phyloP scores from a whole-genome alignment of 2,888 invertebrate genomes.

The Dryococelus australis region DNA sequence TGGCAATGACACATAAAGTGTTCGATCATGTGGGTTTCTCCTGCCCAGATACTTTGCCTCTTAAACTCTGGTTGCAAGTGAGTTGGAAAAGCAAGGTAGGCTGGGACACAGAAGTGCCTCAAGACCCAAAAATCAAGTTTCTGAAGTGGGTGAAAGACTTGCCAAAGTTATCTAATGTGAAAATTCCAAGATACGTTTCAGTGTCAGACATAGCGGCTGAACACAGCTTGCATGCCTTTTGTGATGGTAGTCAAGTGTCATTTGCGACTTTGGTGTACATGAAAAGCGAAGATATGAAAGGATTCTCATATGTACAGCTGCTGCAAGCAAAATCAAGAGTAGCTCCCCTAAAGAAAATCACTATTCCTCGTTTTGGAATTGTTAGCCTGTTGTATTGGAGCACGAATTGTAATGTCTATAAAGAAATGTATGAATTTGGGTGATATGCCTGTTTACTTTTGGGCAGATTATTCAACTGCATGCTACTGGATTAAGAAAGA shows the following conservation, averaged over 20 bases:
- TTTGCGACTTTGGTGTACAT: background rate
- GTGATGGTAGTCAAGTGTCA: background rate
- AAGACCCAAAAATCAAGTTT: background rate
- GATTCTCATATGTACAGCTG: slow-evolving; percentile 34
- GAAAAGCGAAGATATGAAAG: background rate
- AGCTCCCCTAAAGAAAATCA: slow-evolving; percentile 43
- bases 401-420: slow-evolving; percentile 28
- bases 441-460: slow-evolving; percentile 32
- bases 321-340: slow-evolving; percentile 43
- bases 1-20: background rate
- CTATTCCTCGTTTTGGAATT: too few relatives aligned
- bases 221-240: background rate
- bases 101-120: slow-evolving; percentile 23
- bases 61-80: background rate
- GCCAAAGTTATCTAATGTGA: background rate
- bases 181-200: background rate
- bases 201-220: background rate
- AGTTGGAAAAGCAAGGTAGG: background rate
- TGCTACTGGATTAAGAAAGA: slow-evolving; percentile 44
- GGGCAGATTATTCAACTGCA: slow-evolving; percentile 45
- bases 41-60: background rate
- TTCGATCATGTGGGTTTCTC: background rate
- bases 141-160: slow-evolving; percentile 18
- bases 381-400: slow-evolving; percentile 45
- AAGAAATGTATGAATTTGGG: background rate